Percentiles rank a stretch among this genome's conserved stretches.
Evolutionary conservation across 2,797 vertebrate species (phyloP).

Genomic region (Coracias cyanogaster): DNA sequence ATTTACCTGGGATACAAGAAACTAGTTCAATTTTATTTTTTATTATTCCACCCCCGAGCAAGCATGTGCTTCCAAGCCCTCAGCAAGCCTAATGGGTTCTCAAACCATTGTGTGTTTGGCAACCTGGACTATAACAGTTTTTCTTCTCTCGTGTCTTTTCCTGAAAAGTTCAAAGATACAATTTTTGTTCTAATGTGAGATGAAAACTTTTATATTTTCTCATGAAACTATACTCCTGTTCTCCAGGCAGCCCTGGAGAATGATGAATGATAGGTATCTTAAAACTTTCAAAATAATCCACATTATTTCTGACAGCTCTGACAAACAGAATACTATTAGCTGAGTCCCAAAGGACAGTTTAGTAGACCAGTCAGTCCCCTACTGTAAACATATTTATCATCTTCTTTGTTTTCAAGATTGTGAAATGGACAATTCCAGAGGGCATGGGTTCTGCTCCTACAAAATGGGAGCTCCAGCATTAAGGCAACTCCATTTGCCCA

Average conservation of each 20-base stretch:
- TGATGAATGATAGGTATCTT: neutral
- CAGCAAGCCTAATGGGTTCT: neutral
- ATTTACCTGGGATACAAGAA: neutral
- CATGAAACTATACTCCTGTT: neutral
- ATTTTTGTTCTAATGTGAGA: neutral
- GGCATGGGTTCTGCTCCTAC: neutral
- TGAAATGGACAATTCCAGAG: neutral
- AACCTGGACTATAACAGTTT: neutral
- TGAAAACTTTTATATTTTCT: neutral
- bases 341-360: neutral
- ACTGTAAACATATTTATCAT: neutral
- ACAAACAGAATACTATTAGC: neutral
- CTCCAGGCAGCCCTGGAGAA: neutral
- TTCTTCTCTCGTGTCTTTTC: neutral
- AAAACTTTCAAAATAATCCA: neutral
- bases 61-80: neutral
- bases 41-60: neutral
- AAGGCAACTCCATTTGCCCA: neutral
- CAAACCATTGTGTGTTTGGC: neutral
- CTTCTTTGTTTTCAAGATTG: neutral
- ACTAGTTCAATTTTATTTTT: rapidly evolving
- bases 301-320: neutral
- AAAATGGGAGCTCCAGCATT: neutral
- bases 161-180: neutral
- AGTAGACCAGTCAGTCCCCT: neutral